These are phyloP conservation scores for Halcyon malimbica DNA, from an alignment of 2,113 vertebrate genomes.

Conservation along the genomic window DNA sequence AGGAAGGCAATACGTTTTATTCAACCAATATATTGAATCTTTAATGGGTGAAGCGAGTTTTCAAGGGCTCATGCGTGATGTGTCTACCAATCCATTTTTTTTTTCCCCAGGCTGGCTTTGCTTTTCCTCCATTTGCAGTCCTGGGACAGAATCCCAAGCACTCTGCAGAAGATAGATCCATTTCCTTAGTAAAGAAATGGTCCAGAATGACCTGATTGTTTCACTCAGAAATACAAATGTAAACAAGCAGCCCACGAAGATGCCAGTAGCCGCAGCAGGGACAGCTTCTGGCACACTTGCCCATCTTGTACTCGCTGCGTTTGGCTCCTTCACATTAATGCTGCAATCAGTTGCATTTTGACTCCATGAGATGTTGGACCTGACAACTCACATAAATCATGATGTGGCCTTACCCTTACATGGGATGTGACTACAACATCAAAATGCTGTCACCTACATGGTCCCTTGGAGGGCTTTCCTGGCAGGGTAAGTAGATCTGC, in stretches of 20 bases:
- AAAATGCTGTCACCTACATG: not conserved
- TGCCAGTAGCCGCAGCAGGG: not conserved
- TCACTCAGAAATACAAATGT: not conserved
- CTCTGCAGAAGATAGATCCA: not conserved
- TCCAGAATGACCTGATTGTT: not conserved
- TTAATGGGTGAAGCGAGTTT: accelerated
- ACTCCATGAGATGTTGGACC: not conserved
- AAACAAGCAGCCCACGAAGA: not conserved
- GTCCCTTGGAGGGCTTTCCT: not conserved
- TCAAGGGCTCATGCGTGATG: not conserved
- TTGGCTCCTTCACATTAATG: not conserved
- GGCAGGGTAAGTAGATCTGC: not conserved
- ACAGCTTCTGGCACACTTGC: not conserved
- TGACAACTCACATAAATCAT: not conserved
- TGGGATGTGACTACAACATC: not conserved
- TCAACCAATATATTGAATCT: not conserved
- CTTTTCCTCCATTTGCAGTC: not conserved
- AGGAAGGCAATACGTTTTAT: not conserved
- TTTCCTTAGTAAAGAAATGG: not conserved
- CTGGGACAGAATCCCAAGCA: not conserved
- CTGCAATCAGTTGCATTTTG: not conserved
- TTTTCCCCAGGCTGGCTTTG: not conserved
- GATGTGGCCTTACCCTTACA: not conserved
- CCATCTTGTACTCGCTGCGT: accelerated
- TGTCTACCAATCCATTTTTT: not conserved